Evolutionary conservation across 35 echinoderm and acorn worm species (phyloP).

Genomic region (Apostichopus parvimensis): DNA sequence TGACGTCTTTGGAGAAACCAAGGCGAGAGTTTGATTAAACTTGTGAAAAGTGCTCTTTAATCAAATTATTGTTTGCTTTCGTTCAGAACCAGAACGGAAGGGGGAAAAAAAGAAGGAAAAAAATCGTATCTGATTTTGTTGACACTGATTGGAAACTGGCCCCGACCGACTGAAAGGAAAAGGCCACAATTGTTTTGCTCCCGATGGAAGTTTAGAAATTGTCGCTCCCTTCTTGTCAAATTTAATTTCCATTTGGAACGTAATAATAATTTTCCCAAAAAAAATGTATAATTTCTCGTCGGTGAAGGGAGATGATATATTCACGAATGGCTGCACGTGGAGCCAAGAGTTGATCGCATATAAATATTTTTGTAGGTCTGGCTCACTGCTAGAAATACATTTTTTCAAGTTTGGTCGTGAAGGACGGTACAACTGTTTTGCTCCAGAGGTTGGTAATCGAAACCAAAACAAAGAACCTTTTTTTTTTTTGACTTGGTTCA

Average conservation of each 20-base stretch:
- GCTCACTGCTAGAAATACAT: too few relatives aligned
- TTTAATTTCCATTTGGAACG: neutral
- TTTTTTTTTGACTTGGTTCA: too few relatives aligned
- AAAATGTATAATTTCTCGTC: neutral
- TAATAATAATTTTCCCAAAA: neutral
- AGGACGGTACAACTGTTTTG: too few relatives aligned
- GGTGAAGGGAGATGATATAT: too few relatives aligned
- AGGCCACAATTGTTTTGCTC: neutral
- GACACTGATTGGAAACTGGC: neutral
- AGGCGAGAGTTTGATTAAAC: neutral
- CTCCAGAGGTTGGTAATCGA: too few relatives aligned
- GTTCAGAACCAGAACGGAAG: neutral
- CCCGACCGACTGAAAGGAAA: neutral
- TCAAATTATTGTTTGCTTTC: conserved; percentile 15
- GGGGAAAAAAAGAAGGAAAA: neutral
- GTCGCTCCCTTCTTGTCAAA: neutral
- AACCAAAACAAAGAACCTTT: too few relatives aligned
- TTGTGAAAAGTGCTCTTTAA: conserved; percentile 7
- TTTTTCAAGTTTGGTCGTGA: too few relatives aligned
- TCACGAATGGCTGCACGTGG: too few relatives aligned
- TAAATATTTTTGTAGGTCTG: too few relatives aligned
- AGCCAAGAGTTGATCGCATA: too few relatives aligned
- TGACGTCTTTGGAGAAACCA: neutral
- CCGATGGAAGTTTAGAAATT: neutral
- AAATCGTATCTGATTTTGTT: neutral